Conservation (phyloP, 1,140 invertebrate species). For the Drosophila carrolli region DNA sequence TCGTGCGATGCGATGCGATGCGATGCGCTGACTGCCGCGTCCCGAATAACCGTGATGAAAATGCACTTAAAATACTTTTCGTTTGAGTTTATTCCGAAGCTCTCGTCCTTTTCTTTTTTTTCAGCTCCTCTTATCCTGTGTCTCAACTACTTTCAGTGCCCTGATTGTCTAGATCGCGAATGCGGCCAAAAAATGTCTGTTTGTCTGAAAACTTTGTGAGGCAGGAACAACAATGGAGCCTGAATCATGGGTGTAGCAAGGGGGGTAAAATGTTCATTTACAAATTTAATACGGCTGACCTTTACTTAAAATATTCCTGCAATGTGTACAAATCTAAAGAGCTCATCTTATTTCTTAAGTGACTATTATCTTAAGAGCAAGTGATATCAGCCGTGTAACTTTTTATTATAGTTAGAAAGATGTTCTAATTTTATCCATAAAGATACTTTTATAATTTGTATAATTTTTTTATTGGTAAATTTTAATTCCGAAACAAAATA, state of each 20-base stretch:
- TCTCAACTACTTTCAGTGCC: constrained; percentile 9
- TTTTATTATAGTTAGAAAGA: too few species aligned
- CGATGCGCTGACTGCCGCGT: constrained; percentile 47
- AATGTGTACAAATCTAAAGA: too few species aligned
- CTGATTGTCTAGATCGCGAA: constrained; percentile 53
- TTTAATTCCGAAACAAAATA: too few species aligned
- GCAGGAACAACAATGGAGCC: constrained; percentile 14
- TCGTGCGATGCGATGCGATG: constrained; percentile 25
- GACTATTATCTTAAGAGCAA: too few species aligned
- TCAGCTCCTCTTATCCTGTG: not conserved
- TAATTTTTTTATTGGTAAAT: too few species aligned
- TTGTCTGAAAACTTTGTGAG: constrained; percentile 26
- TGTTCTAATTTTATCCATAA: too few species aligned
- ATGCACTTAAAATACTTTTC: constrained; percentile 83
- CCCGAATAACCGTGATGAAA: constrained; percentile 81
- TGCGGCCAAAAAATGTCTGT: constrained; percentile 41
- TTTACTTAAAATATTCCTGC: too few species aligned
- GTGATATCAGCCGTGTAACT: too few species aligned
- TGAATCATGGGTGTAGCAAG: constrained; percentile 1
- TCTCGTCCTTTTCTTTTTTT: constrained; percentile 3
- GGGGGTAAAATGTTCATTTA: not conserved
- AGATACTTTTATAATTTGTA: too few species aligned
- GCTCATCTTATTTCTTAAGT: too few species aligned
- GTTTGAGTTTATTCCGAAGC: constrained; percentile 66
- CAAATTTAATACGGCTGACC: not conserved